Conservation (phyloP, 2,888 invertebrate genomes). For the Acanthopleura granulata region DNA sequence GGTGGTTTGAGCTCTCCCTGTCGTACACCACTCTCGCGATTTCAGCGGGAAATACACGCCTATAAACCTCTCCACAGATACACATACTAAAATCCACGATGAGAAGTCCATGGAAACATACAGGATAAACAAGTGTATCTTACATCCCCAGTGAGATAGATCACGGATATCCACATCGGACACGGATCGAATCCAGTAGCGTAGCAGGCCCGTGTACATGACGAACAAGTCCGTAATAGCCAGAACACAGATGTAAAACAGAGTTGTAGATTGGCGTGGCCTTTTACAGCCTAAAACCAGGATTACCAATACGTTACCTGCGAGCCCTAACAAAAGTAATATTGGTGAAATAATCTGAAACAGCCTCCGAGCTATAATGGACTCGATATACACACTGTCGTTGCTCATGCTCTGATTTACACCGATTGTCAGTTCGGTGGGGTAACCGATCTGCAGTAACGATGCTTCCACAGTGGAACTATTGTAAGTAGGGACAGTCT, state of each 20-base stretch:
- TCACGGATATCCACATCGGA: conserved; percentile 1
- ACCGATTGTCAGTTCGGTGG: background rate
- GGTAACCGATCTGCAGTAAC: background rate
- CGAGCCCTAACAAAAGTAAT: background rate
- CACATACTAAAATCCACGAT: conserved; percentile 14
- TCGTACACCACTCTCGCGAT: background rate
- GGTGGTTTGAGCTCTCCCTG: background rate
- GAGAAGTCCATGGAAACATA: conserved; percentile 9
- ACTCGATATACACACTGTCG: background rate
- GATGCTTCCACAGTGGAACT: too few relatives aligned
- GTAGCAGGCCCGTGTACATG: conserved; percentile 10
- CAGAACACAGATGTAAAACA: background rate
- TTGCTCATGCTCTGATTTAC: background rate
- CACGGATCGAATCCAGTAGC: conserved; percentile 5
- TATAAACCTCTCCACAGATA: conserved; percentile 12
- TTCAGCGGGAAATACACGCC: conserved; percentile 17
- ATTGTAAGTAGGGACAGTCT: too few relatives aligned
- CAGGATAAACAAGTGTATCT: conserved; percentile 8
- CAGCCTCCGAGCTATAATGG: background rate
- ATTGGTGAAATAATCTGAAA: conserved; percentile 16
- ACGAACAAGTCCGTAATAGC: background rate
- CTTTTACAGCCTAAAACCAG: conserved; percentile 14
- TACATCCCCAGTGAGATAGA: conserved; percentile 15
- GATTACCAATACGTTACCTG: background rate
- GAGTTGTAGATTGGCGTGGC: conserved; percentile 11